Percentiles rank a stretch among this genome's conserved stretches.
phyloP scores from a whole-genome alignment of 2,113 vertebrate genomes.

The human (Homo sapiens) region GRCh38 chr18:39711501-39712000 shows the following conservation, averaged over 20 bases:
- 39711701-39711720: conserved; percentile 50
- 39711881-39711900: conserved; percentile 73
- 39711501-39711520: neutral
- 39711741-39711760: conserved; percentile 71
- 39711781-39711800: conserved; percentile 74
- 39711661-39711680: conserved; percentile 5
- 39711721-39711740: conserved; percentile 59
- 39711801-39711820: conserved; percentile 67
- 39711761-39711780: conserved; percentile 69
- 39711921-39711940: conserved; percentile 70
- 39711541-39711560: neutral
- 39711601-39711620: neutral
- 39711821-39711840: conserved; percentile 63
- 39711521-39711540: neutral
- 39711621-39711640: conserved; percentile 1
- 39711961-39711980: conserved; percentile 69
- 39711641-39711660: neutral
- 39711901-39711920: conserved; percentile 58
- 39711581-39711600: neutral
- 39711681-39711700: conserved; percentile 29
- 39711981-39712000: conserved; percentile 46
- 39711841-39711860: conserved; percentile 67
- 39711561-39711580: neutral
- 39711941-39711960: conserved; percentile 65
- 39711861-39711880: conserved; percentile 65